A percentile compares a stretch with the other conserved stretches of the same genome.
These are phyloP conservation scores for Ypsolopha sequella DNA, from an alignment of 2,888 invertebrate species.

Conservation along the genomic window DNA sequence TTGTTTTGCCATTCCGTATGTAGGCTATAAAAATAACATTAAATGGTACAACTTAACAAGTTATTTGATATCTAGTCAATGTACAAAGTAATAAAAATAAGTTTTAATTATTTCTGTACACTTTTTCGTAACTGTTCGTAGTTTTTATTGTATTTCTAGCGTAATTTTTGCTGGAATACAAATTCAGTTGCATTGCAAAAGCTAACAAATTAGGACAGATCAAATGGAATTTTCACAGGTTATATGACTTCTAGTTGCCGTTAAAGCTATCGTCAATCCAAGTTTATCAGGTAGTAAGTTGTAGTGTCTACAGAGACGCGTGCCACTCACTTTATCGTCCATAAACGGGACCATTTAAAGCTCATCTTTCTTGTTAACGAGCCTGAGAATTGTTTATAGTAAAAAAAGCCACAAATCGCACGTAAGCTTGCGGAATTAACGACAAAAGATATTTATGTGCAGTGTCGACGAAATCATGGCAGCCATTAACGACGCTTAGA, in stretches of 20 bases:
- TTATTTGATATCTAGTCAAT: too few relatives aligned
- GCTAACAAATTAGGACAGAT: neutral
- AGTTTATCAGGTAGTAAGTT: slow-evolving; percentile 37
- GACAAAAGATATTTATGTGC: slow-evolving; percentile 51
- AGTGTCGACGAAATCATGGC: slow-evolving; percentile 17
- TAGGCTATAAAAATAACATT: too few relatives aligned
- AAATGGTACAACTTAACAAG: too few relatives aligned
- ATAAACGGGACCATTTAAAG: slow-evolving; percentile 62
- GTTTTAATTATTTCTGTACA: too few relatives aligned
- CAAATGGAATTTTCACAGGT: neutral
- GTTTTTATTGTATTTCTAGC: neutral
- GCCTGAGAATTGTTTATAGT: slow-evolving; percentile 60
- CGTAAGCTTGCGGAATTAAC: slow-evolving; percentile 41
- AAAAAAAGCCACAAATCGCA: slow-evolving; percentile 44
- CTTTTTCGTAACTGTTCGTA: neutral
- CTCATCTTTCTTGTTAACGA: slow-evolving; percentile 70
- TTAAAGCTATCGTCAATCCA: slow-evolving; percentile 23
- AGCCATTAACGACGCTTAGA: slow-evolving; percentile 2
- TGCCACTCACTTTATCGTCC: slow-evolving; percentile 61
- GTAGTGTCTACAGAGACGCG: slow-evolving; percentile 45
- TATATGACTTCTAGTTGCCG: neutral
- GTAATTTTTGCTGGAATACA: neutral
- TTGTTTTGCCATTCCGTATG: too few relatives aligned
- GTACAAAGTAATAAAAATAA: too few relatives aligned
- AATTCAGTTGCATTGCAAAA: neutral